These are phyloP conservation scores for Acestrorhynchus altus DNA, from an alignment of 2,797 vertebrate genomes.

Conservation along the genomic window DNA sequence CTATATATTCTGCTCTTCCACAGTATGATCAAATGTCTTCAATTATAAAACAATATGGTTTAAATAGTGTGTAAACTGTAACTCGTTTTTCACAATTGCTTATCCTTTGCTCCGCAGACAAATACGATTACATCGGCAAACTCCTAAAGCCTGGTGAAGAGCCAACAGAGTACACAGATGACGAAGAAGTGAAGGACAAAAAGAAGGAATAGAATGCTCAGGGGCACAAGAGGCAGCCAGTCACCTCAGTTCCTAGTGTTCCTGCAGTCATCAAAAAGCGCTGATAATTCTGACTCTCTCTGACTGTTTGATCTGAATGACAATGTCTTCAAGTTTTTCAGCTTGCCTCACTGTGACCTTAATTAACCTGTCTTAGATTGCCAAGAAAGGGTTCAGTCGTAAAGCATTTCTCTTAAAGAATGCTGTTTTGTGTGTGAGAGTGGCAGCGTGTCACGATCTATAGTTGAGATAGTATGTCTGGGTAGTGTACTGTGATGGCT, in stretches of 20 bases:
- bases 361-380: constrained; percentile 28
- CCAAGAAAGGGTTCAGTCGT: not conserved
- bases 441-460: constrained; percentile 24
- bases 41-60: too few species aligned
- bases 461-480: constrained; percentile 15
- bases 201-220: constrained; percentile 82
- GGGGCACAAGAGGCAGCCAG: constrained; percentile 15
- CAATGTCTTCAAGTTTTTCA: constrained; percentile 16
- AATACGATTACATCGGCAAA: constrained; percentile 93
- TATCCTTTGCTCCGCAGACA: constrained; percentile 76
- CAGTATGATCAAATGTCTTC: too few species aligned
- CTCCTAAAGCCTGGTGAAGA: constrained; percentile 94
- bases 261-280: constrained; percentile 7
- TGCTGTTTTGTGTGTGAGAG: not conserved
- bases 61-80: too few species aligned
- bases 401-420: constrained; percentile 10
- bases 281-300: constrained; percentile 27
- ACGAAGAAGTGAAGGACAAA: constrained; percentile 86
- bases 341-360: constrained; percentile 32
- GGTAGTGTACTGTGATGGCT: not conserved
- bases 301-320: constrained; percentile 38
- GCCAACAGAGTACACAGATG: constrained; percentile 92
- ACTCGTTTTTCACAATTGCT: too few species aligned
- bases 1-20: not conserved
- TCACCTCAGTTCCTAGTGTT: constrained; percentile 8